A percentile compares a stretch with the other conserved stretches of the same genome.
Evolutionary conservation across 2,797 vertebrate genomes (phyloP).

Genomic region (Rhynchonycteris naso): DNA sequence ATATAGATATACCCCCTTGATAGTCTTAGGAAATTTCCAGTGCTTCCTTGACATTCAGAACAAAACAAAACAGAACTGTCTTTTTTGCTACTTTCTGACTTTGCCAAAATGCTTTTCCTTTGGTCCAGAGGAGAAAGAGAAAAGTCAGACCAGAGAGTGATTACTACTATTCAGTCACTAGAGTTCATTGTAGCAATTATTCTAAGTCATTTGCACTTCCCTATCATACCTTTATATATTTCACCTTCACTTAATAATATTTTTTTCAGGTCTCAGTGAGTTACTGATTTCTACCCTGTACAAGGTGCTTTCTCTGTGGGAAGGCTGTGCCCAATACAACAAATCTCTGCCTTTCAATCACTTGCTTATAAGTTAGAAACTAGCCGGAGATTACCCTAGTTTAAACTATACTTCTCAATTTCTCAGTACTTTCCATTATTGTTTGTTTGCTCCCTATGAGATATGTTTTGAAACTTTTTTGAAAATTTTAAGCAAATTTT

Average conservation of each 20-base stretch:
- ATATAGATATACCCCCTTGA: neutral
- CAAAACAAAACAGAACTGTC: slow-evolving; percentile 19
- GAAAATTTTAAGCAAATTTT: neutral
- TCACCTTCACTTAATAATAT: neutral
- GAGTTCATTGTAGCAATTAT: neutral
- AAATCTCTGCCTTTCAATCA: neutral
- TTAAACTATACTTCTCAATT: neutral
- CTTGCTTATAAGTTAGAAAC: neutral
- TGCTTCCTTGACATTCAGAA: neutral
- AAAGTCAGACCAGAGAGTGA: neutral
- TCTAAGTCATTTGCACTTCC: neutral
- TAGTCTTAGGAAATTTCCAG: slow-evolving; percentile 20
- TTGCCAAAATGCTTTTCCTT: neutral
- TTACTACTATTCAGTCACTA: neutral
- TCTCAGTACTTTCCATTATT: neutral
- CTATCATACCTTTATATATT: neutral
- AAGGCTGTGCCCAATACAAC: neutral
- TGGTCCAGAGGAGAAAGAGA: neutral
- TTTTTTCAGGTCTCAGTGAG: neutral
- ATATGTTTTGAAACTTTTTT: slow-evolving; percentile 1
- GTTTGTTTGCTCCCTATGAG: neutral
- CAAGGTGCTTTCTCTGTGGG: neutral
- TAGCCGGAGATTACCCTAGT: neutral
- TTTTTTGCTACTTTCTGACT: neutral
- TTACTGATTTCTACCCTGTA: neutral